Conservation (phyloP, 1,140 invertebrate genomes). For the Cylas formicarius region DNA sequence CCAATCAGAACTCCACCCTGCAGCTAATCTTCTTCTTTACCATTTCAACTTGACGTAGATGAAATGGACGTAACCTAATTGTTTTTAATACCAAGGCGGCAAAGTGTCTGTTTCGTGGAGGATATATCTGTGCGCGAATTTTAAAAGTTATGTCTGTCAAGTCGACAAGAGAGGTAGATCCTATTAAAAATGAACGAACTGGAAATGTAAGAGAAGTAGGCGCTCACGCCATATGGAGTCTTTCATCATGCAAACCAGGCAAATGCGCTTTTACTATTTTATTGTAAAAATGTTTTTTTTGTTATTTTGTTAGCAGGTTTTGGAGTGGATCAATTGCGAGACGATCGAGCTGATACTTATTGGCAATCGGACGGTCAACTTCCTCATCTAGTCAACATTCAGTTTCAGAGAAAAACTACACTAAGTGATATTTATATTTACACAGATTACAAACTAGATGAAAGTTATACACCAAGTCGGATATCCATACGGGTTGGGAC, state of each 20-base stretch:
- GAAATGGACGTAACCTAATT: too few relatives aligned
- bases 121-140: too few relatives aligned
- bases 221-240: constrained; percentile 92
- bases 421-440: constrained; percentile 94
- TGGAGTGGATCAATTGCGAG: constrained; percentile 93
- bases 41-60: too few relatives aligned
- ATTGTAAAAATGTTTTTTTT: constrained; percentile 3
- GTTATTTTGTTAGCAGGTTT: constrained; percentile 59
- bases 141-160: constrained; percentile 24
- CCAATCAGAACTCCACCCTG: too few relatives aligned
- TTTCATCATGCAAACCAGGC: constrained; percentile 97
- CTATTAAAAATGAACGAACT: constrained; percentile 61
- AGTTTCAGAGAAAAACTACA: constrained; percentile 93
- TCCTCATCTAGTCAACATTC: constrained; percentile 96
- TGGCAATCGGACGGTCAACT: constrained; percentile 99
- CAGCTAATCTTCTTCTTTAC: too few relatives aligned
- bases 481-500: constrained; percentile 92
- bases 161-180: constrained; percentile 44
- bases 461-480: constrained; percentile 96
- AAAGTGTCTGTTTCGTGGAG: too few relatives aligned
- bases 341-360: constrained; percentile 93
- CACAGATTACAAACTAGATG: constrained; percentile 96
- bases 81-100: too few relatives aligned
- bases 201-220: constrained; percentile 89
- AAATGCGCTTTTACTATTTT: constrained; percentile 12